phyloP scores from a whole-genome alignment of 2,113 vertebrate genomes.

The Bos taurus region ARS-UCD2.0 NC_037339.1:74843001-74843500 shows the following conservation, averaged over 20 bases:
- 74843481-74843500: neutral
- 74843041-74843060: neutral
- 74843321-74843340: neutral
- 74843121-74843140: neutral
- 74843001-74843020: neutral
- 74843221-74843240: neutral
- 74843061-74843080: neutral
- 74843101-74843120: neutral
- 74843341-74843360: neutral
- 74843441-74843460: neutral
- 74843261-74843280: neutral
- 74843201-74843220: neutral
- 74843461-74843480: neutral
- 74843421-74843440: fast-evolving
- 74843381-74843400: neutral
- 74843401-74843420: neutral
- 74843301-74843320: neutral
- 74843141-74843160: neutral
- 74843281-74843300: neutral
- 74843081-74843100: neutral
- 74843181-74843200: neutral
- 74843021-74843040: neutral
- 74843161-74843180: neutral
- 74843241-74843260: neutral
- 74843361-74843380: neutral